Conservation (phyloP, 1,140 invertebrate species). For the Metaphire vulgaris region DNA sequence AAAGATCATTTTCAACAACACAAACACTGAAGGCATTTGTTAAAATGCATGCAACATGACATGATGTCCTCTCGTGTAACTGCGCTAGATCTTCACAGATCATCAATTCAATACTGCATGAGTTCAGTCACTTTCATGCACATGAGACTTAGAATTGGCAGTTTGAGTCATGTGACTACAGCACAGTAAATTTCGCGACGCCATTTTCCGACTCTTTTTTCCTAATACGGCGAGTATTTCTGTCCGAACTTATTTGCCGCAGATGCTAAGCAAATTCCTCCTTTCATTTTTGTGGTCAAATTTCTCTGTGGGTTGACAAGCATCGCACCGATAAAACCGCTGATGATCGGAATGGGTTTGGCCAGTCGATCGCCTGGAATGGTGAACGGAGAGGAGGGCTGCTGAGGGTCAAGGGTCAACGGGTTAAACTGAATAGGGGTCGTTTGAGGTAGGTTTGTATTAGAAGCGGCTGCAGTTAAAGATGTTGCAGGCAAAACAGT, state of each 20-base stretch:
- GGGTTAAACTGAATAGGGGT: not conserved
- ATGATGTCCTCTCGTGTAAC: too few relatives aligned
- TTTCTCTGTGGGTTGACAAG: not conserved
- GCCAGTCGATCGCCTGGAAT: not conserved
- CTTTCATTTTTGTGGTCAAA: not conserved
- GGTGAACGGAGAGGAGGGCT: not conserved
- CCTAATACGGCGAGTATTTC: not conserved
- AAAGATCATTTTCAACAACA: too few relatives aligned
- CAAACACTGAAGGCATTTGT: too few relatives aligned
- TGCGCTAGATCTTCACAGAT: too few relatives aligned
- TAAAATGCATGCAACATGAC: too few relatives aligned
- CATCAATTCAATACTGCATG: too few relatives aligned
- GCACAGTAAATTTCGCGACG: too few relatives aligned
- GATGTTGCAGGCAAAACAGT: not conserved
- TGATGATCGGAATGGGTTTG: not conserved
- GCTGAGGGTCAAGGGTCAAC: not conserved
- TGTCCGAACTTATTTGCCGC: not conserved
- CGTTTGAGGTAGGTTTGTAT: not conserved
- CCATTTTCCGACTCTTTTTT: too few relatives aligned
- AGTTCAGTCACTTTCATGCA: too few relatives aligned
- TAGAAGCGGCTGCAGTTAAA: not conserved
- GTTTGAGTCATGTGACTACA: constrained; percentile 2
- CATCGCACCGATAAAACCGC: not conserved
- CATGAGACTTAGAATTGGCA: too few relatives aligned
- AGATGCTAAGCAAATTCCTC: not conserved